phyloP scores from a whole-genome alignment of 2,888 invertebrate species.

The Zygothrica quintamaculata region DNA sequence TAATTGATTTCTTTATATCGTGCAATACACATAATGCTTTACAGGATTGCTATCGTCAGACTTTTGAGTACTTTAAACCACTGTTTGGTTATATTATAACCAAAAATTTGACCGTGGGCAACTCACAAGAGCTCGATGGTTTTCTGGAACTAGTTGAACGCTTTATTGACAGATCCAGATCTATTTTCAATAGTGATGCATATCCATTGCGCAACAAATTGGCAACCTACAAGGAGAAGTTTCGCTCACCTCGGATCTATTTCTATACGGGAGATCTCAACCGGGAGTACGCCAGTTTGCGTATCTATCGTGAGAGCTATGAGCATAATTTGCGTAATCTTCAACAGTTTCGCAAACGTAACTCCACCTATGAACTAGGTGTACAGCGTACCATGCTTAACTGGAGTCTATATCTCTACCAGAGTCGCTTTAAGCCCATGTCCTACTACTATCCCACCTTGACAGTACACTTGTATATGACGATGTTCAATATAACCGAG shows the following conservation, averaged over 20 bases:
- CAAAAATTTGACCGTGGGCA: slow-evolving; percentile 65
- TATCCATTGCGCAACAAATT: slow-evolving; percentile 67
- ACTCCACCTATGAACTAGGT: slow-evolving; percentile 78
- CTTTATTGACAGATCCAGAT: slow-evolving; percentile 63
- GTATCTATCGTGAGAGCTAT: slow-evolving; percentile 80
- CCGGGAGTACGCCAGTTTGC: slow-evolving; percentile 71
- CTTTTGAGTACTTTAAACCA: slow-evolving; percentile 82
- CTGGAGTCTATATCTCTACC: slow-evolving; percentile 81
- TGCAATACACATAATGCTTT: slow-evolving; percentile 75
- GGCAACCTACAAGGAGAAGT: slow-evolving; percentile 68
- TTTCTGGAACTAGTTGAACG: slow-evolving; percentile 68
- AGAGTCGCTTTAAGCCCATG: slow-evolving; percentile 83
- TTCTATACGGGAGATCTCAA: slow-evolving; percentile 75
- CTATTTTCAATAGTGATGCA: slow-evolving; percentile 53
- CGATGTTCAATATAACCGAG: slow-evolving; percentile 79
- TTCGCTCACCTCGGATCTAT: slow-evolving; percentile 67
- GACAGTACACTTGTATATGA: slow-evolving; percentile 82
- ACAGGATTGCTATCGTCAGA: slow-evolving; percentile 82
- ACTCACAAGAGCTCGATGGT: slow-evolving; percentile 68
- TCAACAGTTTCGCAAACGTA: slow-evolving; percentile 69
- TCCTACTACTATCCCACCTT: slow-evolving; percentile 82
- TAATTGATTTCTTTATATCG: slow-evolving; percentile 82
- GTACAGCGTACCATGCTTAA: slow-evolving; percentile 78
- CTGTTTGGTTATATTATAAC: slow-evolving; percentile 82
- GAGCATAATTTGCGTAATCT: slow-evolving; percentile 80